Percentiles rank a stretch among this genome's conserved stretches.
Conservation (phyloP, 2,888 invertebrate genomes). For the Cyrtodaria siliqua region DNA sequence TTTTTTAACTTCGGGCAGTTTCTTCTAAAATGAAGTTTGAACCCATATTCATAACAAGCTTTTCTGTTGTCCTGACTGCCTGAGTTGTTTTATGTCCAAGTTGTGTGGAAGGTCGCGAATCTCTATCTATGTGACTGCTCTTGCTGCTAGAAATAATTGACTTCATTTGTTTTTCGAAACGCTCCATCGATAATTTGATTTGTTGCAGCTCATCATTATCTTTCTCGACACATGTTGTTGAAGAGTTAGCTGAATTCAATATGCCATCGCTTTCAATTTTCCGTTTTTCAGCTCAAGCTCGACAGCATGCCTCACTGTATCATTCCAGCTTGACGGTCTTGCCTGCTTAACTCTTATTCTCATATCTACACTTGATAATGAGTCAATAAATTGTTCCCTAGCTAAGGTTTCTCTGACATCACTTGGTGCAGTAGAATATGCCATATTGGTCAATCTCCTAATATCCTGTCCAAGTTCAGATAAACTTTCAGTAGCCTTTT, state of each 20-base stretch:
- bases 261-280: not conserved
- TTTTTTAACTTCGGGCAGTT: constrained; percentile 3
- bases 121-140: not conserved
- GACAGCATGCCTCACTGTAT: constrained; percentile 14
- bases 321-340: constrained; percentile 14
- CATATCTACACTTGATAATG: constrained; percentile 17
- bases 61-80: not conserved
- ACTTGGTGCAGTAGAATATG: constrained; percentile 18
- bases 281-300: constrained; percentile 7
- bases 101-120: not conserved
- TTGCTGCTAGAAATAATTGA: not conserved
- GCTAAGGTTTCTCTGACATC: constrained; percentile 30
- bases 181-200: not conserved
- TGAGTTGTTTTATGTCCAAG: not conserved
- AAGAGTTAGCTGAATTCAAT: not conserved
- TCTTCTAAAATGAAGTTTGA: not conserved
- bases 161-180: not conserved
- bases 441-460: constrained; percentile 21
- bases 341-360: constrained; percentile 18
- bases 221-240: too few relatives aligned
- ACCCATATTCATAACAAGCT: constrained; percentile 8
- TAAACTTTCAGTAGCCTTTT: too few relatives aligned
- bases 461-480: constrained; percentile 30
- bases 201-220: not conserved
- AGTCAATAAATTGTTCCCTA: constrained; percentile 27